Conservation (phyloP, 1,140 invertebrate genomes). For the Drosophila rhopaloa region DNA sequence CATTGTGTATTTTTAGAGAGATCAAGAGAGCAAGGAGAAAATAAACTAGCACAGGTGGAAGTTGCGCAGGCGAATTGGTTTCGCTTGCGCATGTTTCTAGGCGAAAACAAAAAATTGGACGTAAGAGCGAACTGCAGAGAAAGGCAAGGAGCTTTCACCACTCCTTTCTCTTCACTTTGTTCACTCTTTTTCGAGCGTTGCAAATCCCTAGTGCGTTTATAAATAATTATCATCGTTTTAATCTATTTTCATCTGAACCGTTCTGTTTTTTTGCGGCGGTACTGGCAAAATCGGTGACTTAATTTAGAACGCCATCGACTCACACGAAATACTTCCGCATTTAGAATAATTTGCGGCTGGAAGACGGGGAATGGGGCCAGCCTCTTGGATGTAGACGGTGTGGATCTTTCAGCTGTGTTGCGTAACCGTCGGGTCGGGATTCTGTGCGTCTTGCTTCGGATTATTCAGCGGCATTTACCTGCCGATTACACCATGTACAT, state of each 20-base stretch:
- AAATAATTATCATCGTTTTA: conserved; percentile 81
- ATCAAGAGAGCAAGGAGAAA: conserved; percentile 7
- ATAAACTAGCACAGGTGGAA: conserved; percentile 54
- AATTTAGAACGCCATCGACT: conserved; percentile 54
- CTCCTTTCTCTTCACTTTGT: conserved; percentile 17
- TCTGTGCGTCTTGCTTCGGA: conserved; percentile 14
- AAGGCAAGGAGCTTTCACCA: conserved; percentile 10
- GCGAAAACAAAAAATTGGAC: conserved; percentile 15
- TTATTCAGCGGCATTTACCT: conserved; percentile 4
- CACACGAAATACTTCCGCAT: conserved; percentile 77
- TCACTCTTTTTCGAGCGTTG: conserved; percentile 40
- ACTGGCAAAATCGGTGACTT: conserved; percentile 48
- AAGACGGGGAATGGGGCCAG: conserved; percentile 60
- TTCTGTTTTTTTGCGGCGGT: conserved; percentile 26
- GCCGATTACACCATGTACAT: conserved; percentile 2
- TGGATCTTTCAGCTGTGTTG: conserved; percentile 56
- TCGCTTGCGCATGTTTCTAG: conserved; percentile 70
- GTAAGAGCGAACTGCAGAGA: conserved; percentile 22
- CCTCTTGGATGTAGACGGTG: conserved; percentile 36
- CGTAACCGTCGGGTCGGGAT: conserved; percentile 51
- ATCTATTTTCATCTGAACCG: conserved; percentile 45
- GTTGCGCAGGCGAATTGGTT: conserved; percentile 45
- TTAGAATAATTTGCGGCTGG: conserved; percentile 75
- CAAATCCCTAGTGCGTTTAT: conserved; percentile 81
- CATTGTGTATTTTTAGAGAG: conserved; percentile 37